These are phyloP conservation scores for Novumbra hubbsi DNA, from an alignment of 2,797 vertebrate genomes.

Conservation along the genomic window DNA sequence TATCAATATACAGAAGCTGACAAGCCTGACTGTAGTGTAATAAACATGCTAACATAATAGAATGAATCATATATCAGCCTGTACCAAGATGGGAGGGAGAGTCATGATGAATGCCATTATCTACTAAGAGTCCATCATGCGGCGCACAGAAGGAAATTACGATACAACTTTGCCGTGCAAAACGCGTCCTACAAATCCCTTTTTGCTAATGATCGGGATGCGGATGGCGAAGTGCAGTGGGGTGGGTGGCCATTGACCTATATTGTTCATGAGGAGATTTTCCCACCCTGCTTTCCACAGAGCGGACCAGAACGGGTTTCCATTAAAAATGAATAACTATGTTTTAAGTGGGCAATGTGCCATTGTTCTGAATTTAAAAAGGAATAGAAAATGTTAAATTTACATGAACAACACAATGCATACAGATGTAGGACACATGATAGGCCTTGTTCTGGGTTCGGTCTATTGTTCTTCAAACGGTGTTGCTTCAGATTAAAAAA, in stretches of 20 bases:
- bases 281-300: constrained; percentile 25
- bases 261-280: constrained; percentile 27
- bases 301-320: background rate
- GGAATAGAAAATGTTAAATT: too few relatives aligned
- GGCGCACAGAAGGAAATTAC: constrained; percentile 45
- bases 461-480: too few relatives aligned
- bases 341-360: too few relatives aligned
- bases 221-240: constrained; percentile 23
- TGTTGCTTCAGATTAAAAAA: too few relatives aligned
- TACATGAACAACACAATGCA: too few relatives aligned
- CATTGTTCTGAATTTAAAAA: too few relatives aligned
- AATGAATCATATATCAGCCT: background rate
- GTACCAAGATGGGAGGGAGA: constrained; percentile 26
- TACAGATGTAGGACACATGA: too few relatives aligned
- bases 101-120: constrained; percentile 45
- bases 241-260: constrained; percentile 35
- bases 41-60: background rate
- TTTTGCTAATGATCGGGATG: constrained; percentile 50
- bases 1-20: background rate
- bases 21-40: background rate
- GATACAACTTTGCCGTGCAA: constrained; percentile 46
- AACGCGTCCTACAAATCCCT: constrained; percentile 54
- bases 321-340: too few relatives aligned
- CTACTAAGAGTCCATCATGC: constrained; percentile 36
- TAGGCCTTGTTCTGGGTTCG: too few relatives aligned